Evolutionary conservation across 2,113 vertebrate species (phyloP), one percentile per base, ranked within the genome.

Genomic region (Varanus salvator): DNA sequence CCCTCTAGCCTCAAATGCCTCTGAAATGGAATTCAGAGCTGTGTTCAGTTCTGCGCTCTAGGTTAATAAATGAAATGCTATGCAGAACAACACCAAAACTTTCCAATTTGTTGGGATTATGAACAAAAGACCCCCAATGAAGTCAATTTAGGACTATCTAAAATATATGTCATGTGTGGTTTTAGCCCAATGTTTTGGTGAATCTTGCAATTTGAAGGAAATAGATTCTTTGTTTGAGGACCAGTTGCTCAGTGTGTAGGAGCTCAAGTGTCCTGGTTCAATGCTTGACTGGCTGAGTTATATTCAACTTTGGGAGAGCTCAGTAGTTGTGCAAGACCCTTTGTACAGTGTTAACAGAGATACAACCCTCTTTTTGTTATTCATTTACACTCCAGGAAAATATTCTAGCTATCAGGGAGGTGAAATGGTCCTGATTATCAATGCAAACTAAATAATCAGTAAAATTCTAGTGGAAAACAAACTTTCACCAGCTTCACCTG

Each of bases 401-500:
- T 89, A 87, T 90, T 92, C 68, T 80, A 89, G n/a, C 60, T 94
- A 95, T 87, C 88, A 91, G 60, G 89, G 92, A 95, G 92, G 88
- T 92, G 90, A 95, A 82, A 95, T 89, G 91, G 92, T 92, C 95
- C 81, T 88, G 95, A 92, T 87, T 94, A 87, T 95, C 91, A 89
- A 88, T 85, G 87, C 87, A 95, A 72, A 92, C 89, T 93, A 94
- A 96, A 95, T 84, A 96, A 93, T 92, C 92, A 93, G 94, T 88
- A 95, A 44, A 96, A 95, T 93, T 93, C 95, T 94, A 96, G 92
- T 94, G 93, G 92, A 96, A 97, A 97, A 97, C 94, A 97, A 97
- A 96, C 93, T 94, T 96, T 96, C 90, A 88, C 93, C 93, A 91
- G 87, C 92, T 96, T 94, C 89, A 93, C 85, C 87, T 95, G 71